phyloP scores from a whole-genome alignment of 1,140 invertebrate genomes.

The Harpegnathos saltator region DNA sequence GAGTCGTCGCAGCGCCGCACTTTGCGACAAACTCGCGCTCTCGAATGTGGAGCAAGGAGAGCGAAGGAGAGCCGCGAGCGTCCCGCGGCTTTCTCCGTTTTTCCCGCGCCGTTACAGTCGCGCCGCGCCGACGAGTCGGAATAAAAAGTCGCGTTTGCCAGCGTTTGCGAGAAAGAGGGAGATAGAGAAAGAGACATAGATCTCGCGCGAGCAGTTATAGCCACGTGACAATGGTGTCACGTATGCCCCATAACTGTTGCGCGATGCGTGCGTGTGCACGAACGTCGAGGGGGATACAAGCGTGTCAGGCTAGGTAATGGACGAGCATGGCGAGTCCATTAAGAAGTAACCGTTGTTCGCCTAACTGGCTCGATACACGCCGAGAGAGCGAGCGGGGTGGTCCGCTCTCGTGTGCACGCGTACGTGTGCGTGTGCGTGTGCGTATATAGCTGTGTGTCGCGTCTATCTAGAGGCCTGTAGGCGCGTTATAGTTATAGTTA shows the following conservation, averaged over 20 bases:
- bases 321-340: conserved; percentile 71
- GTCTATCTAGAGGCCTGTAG: conserved; percentile 45
- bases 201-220: conserved; percentile 17
- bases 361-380: conserved; percentile 69
- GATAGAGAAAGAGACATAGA: neutral
- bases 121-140: conserved; percentile 1
- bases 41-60: neutral
- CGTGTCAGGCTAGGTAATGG: conserved; percentile 66
- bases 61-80: neutral
- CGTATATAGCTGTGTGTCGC: neutral
- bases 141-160: conserved; percentile 48
- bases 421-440: conserved; percentile 6
- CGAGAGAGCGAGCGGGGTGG: conserved; percentile 35
- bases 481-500: too few species aligned
- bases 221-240: conserved; percentile 62
- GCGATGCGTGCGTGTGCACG: conserved; percentile 27
- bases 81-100: neutral
- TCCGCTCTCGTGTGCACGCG: conserved; percentile 30
- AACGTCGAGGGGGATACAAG: conserved; percentile 40
- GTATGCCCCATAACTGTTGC: conserved; percentile 42
- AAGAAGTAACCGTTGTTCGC: conserved; percentile 73
- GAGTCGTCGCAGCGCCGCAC: neutral
- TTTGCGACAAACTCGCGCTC: neutral
- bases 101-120: conserved; percentile 41
- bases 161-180: neutral